Evolutionary conservation across 1,140 invertebrate genomes (phyloP), one percentile per base, ranked within the genome.

Genomic region (Pseudomyrmex gracilis): DNA sequence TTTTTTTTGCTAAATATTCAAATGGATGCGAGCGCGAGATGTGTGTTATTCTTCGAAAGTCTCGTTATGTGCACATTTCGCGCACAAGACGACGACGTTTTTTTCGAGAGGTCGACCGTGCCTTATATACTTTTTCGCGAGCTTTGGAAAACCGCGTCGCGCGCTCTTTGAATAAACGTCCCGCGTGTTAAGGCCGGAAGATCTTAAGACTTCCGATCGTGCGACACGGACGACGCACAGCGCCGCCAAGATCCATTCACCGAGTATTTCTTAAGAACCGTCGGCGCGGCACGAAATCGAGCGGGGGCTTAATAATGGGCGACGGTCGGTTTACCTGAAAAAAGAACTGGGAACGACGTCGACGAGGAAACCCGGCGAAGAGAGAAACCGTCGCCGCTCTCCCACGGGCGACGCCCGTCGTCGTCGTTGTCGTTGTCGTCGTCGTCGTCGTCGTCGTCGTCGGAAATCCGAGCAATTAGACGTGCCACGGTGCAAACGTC

Each of bases 391-490:
- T 68, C 85, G 47, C 55, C 34, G 34, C 34, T 34, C 34, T 71
- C 73, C 49, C 47, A 63, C 49, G 58, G 43, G 7, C 15, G 84
- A 51, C 63, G 61, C 7, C 57, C 34, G 22, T 10, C 66, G 60
- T 20, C 66, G 64, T 70, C 63, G 67, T 82, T 82, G 49, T 64
- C 67, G 58, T n/a, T n/a, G 22, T 10, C 66, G 58, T 20, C 66
- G 64, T 70, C 64, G 67, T 82, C 34, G 22, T 10, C 66, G 60
- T 20, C 66, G 64, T 70, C 70, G 67, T 82, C 73, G 51, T 64
- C 67, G 60, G 51, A 61, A 68, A 85, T 73, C 70, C 84, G 55
- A 77, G 84, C 84, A 87, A 87, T 83, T 83, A 83, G 71, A 86
- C 51, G 57, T 66, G 66, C 76, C 76, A 73, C 66, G 57, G 70